These are phyloP conservation scores for Telmatochromis sp. DNA, from an alignment of 2,113 vertebrate species.

Conservation along the genomic window DNA sequence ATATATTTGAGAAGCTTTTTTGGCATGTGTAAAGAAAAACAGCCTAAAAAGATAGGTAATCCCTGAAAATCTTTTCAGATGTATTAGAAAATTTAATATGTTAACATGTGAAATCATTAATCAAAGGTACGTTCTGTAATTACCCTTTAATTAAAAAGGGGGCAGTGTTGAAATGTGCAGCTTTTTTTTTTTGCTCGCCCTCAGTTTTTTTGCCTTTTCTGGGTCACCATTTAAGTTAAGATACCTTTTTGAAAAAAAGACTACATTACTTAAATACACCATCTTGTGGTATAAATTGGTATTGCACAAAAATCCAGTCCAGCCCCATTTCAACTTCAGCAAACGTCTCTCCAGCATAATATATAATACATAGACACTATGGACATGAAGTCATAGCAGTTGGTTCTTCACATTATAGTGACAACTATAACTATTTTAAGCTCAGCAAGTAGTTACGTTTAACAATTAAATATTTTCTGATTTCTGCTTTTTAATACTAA, in stretches of 20 bases:
- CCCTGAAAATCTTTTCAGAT: neutral
- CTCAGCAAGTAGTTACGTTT: neutral
- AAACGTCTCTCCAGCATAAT: neutral
- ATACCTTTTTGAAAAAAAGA: neutral
- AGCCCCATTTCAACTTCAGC: neutral
- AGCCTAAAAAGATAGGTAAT: neutral
- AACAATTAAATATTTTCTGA: neutral
- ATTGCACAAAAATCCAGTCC: neutral
- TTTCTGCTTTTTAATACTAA: neutral
- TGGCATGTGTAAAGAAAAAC: neutral
- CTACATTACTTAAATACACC: neutral
- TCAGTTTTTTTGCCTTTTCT: neutral
- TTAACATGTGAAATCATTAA: neutral
- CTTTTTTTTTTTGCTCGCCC: neutral
- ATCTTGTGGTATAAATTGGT: neutral
- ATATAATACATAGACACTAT: neutral
- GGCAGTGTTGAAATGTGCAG: neutral
- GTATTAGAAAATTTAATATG: neutral
- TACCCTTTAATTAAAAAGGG: neutral
- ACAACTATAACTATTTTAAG: neutral
- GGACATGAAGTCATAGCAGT: neutral
- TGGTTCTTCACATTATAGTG: neutral
- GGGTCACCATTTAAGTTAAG: neutral
- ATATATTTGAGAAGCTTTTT: neutral
- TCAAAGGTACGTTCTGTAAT: neutral